Evolutionary conservation across 1,140 invertebrate species (phyloP), one percentile per base, ranked within the genome.

Genomic region (Oedothorax gibbosus): DNA sequence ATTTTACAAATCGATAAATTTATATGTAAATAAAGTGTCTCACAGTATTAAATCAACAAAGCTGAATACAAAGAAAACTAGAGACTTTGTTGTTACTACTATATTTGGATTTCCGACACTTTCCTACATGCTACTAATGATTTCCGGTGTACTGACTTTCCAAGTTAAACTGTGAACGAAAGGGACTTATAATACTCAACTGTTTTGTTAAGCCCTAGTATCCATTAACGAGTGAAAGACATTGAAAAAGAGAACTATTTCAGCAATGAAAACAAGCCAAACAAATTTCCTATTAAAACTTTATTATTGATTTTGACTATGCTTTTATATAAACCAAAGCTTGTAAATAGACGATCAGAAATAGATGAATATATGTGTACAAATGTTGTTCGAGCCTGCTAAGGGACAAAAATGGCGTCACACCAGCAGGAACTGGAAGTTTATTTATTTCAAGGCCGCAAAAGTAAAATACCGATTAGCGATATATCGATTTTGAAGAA

Each of bases 281-380:
- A 84, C 35, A 49, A 65, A 71, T 62, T 84, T 84, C 81, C 81
- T 84, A 84, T 20, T 18, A 57, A 81, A 64, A 84, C 57, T 64
- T 73, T 50, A 54, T 84, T 68, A 20, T 56, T 75, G 69, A 84
- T 56, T 76, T 35, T 84, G 35, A 66, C 73, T 35, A 72, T 49
- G 81, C 81, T 85, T 85, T 85, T 85, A 68, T 35, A 35, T 85
- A 85, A 85, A 85, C 83, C 83, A 85, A 85, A 85, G 83, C 83
- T 69, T 85, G 83, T 85, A 85, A 12, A 77, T 85, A 85, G 83
- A 77, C 64, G 49, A 53, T 56, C 68, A 50, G 54, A 85, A 56
- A 85, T 77, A 85, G 83, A 78, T 77, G 62, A 85, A 77, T 85
- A 85, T 85, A 77, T 71, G 83, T 78, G 83, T 77, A 85, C 83